A percentile compares a stretch with the other conserved stretches of the same genome.
phyloP scores from a whole-genome alignment of 2,888 invertebrate species.

The Tupiocoris notatus region DNA sequence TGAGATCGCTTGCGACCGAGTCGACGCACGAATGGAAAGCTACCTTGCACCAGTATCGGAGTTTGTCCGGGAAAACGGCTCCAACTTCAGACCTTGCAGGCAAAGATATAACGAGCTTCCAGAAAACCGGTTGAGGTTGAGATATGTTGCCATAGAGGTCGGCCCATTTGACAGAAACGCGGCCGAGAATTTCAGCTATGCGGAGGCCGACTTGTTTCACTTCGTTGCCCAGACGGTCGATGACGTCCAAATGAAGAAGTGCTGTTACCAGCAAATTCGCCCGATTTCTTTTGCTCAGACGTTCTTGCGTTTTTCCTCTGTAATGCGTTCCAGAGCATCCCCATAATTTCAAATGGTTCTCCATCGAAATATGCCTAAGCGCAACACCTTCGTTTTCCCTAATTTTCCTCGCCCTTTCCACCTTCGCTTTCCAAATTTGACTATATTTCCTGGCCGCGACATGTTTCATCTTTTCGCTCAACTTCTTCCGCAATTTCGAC shows the following conservation, averaged over 20 bases:
- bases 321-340: slow-evolving; percentile 22
- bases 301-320: slow-evolving; percentile 30
- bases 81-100: slow-evolving; percentile 39
- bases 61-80: slow-evolving; percentile 36
- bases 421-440: slow-evolving; percentile 46
- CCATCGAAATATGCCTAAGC: slow-evolving; percentile 39
- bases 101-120: slow-evolving; percentile 48
- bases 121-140: slow-evolving; percentile 46
- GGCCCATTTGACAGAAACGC: slow-evolving; percentile 14
- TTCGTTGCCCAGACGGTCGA: slow-evolving; percentile 42
- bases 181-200: slow-evolving; percentile 44
- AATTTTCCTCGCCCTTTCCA: slow-evolving; percentile 53
- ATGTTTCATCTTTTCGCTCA: slow-evolving; percentile 48
- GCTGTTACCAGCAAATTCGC: slow-evolving; percentile 38
- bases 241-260: slow-evolving; percentile 43
- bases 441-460: slow-evolving; percentile 50
- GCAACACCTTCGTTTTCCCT: slow-evolving; percentile 53
- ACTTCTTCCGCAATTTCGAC: slow-evolving; percentile 50
- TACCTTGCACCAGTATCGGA: slow-evolving; percentile 38
- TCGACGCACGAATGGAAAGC: slow-evolving; percentile 33
- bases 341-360: slow-evolving; percentile 47
- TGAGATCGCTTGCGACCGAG: slow-evolving; percentile 3
- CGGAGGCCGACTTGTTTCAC: slow-evolving; percentile 37
- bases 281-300: slow-evolving; percentile 44
- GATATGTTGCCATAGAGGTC: slow-evolving; percentile 42